Conservation (phyloP, 2,888 invertebrate genomes). For the Ophioninae sp. region DNA sequence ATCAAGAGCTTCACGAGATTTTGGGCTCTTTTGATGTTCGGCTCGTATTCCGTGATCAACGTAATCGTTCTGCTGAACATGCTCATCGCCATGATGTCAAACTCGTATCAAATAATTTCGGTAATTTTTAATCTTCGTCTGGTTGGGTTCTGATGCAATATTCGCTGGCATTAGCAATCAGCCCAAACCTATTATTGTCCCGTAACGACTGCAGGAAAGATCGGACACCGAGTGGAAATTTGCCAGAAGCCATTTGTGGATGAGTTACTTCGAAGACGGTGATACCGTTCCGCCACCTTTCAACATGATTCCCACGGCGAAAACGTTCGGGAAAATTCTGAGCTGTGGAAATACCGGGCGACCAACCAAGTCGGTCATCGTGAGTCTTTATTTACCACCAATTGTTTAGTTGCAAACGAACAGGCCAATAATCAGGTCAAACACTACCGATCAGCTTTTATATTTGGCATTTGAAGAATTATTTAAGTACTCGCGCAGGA, state of each 20-base stretch:
- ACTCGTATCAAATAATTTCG: constrained; percentile 98
- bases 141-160: neutral
- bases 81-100: constrained; percentile 99
- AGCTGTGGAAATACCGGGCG: constrained; percentile 81
- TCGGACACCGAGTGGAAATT: constrained; percentile 99
- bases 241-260: constrained; percentile 97
- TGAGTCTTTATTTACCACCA: constrained; percentile 74
- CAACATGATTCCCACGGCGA: constrained; percentile 94
- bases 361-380: constrained; percentile 85
- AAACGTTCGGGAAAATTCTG: constrained; percentile 84
- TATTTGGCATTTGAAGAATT: too few species aligned
- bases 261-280: constrained; percentile 97
- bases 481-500: too few species aligned
- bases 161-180: neutral
- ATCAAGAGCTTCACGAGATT: constrained; percentile 98
- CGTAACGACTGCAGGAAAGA: constrained; percentile 86
- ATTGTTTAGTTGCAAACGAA: neutral
- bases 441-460: neutral
- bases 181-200: neutral
- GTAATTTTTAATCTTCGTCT: constrained; percentile 82
- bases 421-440: neutral
- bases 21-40: constrained; percentile 98
- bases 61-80: constrained; percentile 98
- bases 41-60: constrained; percentile 98
- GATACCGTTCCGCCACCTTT: constrained; percentile 97